These are phyloP conservation scores for Scaptomyza flava DNA, from an alignment of 2,888 invertebrate species.

Conservation along the genomic window DNA sequence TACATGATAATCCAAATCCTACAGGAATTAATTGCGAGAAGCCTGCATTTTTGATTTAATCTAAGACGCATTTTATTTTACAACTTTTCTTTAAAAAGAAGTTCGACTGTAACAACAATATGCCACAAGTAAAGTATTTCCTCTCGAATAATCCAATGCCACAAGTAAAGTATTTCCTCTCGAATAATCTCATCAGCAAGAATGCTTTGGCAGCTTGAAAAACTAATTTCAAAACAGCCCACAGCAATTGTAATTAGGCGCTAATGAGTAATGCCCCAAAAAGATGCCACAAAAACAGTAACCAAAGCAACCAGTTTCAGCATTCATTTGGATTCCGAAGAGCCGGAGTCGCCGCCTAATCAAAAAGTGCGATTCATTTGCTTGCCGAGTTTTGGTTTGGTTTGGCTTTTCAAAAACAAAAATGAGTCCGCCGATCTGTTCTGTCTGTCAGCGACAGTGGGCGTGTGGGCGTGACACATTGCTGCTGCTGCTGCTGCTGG, in stretches of 20 bases:
- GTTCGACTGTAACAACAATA: not conserved
- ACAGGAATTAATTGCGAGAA: no score
- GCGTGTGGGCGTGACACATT: conserved; percentile 33
- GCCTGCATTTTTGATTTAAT: no score
- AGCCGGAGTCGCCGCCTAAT: conserved; percentile 44
- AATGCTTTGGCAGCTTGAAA: conserved; percentile 32
- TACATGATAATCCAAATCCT: no score
- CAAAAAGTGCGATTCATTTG: conserved; percentile 75
- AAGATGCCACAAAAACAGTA: conserved; percentile 3
- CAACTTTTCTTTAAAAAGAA: no score
- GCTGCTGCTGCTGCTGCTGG: conserved; percentile 25
- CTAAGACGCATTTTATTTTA: no score
- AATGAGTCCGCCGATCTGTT: conserved; percentile 12
- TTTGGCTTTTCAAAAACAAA: conserved; percentile 41
- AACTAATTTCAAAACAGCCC: conserved; percentile 60
- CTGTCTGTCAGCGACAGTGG: conserved; percentile 26
- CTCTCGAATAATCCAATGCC: conserved; percentile 25
- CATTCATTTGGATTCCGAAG: conserved; percentile 1
- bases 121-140: not conserved
- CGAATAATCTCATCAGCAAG: conserved; percentile 48
- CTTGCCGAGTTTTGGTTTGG: conserved; percentile 7
- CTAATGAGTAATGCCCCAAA: conserved; percentile 59
- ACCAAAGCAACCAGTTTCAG: conserved; percentile 18
- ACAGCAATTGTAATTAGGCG: conserved; percentile 63
- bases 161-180: not conserved